Percentiles rank a stretch among this genome's conserved stretches.
These are phyloP conservation scores for Trissolcus basalis DNA, from an alignment of 1,140 invertebrate genomes.

Conservation along the genomic window DNA sequence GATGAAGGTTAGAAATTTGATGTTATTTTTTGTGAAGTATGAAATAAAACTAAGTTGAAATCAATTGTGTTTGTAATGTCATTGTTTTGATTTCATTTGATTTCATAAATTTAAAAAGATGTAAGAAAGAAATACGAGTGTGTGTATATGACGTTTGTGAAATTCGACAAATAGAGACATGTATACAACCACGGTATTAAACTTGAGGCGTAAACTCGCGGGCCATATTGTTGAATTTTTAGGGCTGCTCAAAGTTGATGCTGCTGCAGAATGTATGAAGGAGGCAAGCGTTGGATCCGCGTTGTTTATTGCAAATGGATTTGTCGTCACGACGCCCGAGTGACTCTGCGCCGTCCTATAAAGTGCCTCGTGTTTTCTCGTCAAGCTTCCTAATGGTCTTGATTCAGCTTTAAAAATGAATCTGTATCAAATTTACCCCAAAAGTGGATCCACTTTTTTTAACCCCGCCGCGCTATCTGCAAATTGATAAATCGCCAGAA, in stretches of 20 bases:
- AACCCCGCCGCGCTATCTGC: conserved; percentile 10
- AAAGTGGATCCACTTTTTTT: conserved; percentile 34
- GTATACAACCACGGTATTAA: too few relatives aligned
- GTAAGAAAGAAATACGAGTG: too few relatives aligned
- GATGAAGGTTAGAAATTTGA: too few relatives aligned
- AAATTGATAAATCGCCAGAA: conserved; percentile 44
- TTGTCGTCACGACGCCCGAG: conserved; percentile 67
- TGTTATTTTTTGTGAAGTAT: too few relatives aligned
- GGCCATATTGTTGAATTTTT: conserved; percentile 38
- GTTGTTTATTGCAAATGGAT: conserved; percentile 78
- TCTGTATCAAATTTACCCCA: conserved; percentile 29
- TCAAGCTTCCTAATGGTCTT: conserved; percentile 10
- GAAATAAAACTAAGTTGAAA: too few relatives aligned
- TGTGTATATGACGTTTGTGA: too few relatives aligned
- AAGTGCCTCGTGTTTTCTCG: conserved; percentile 69
- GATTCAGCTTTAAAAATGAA: conserved; percentile 5
- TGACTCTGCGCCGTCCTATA: conserved; percentile 65
- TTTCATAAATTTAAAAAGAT: too few relatives aligned
- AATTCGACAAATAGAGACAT: too few relatives aligned
- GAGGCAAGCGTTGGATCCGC: conserved; percentile 63
- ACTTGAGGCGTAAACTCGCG: conserved; percentile 25
- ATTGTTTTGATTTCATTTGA: too few relatives aligned
- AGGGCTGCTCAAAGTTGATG: conserved; percentile 38
- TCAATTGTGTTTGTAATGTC: too few relatives aligned
- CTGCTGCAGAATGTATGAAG: conserved; percentile 75